phyloP scores from a whole-genome alignment of 2,888 invertebrate species.

The Abrostola tripartita region DNA sequence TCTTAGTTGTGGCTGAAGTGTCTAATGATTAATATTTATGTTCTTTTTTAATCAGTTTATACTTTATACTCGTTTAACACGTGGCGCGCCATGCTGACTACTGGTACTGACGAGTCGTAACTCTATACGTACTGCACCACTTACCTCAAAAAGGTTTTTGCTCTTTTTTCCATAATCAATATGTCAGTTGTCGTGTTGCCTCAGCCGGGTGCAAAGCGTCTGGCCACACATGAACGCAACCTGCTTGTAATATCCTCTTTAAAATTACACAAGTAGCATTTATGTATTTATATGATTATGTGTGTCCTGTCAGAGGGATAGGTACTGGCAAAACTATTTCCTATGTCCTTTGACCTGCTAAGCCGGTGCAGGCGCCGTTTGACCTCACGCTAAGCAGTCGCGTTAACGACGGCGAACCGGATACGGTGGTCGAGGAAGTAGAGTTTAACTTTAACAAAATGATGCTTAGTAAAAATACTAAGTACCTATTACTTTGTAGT shows the following conservation, averaged over 20 bases:
- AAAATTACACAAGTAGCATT: slow-evolving; percentile 19
- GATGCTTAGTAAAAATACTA: too few species aligned
- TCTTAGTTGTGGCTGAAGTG: background rate
- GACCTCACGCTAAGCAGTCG: too few species aligned
- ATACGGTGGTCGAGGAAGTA: too few species aligned
- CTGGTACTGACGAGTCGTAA: slow-evolving; percentile 40
- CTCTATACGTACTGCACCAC: slow-evolving; percentile 63
- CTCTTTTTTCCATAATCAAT: slow-evolving; percentile 67
- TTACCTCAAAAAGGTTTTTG: slow-evolving; percentile 74
- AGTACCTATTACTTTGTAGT: too few species aligned
- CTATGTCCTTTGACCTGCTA: too few species aligned
- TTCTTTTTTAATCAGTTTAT: slow-evolving; percentile 4
- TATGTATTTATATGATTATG: background rate
- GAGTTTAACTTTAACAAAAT: too few species aligned
- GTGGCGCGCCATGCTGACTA: slow-evolving; percentile 21
- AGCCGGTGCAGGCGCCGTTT: too few species aligned
- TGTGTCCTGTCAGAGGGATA: background rate
- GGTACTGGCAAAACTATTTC: too few species aligned
- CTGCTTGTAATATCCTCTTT: slow-evolving; percentile 36
- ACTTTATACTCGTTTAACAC: slow-evolving; percentile 4
- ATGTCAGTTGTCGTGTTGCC: slow-evolving; percentile 58
- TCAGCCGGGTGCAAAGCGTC: slow-evolving; percentile 40
- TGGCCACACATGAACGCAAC: slow-evolving; percentile 46
- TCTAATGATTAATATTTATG: slow-evolving; percentile 5
- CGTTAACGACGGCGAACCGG: too few species aligned